A percentile compares a stretch with the other conserved stretches of the same genome.
Conservation (phyloP, 1,140 invertebrate genomes). For the Phymastichus coffea region DNA sequence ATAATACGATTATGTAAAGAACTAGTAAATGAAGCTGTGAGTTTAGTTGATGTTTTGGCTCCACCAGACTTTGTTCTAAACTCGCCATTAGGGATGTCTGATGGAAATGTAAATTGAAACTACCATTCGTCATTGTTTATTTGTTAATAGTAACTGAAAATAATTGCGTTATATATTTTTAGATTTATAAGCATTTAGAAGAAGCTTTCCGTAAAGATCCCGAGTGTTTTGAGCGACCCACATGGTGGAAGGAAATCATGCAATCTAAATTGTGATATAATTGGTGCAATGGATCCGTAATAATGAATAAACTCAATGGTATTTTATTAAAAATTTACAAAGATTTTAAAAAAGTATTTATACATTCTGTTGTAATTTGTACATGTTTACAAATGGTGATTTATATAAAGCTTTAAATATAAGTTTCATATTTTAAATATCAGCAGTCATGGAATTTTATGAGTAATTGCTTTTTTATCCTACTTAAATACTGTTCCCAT, state of each 20-base stretch:
- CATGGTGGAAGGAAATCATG: slow-evolving; percentile 77
- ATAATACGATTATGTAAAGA: slow-evolving; percentile 67
- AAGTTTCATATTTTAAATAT: too few relatives aligned
- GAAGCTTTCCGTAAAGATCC: slow-evolving; percentile 69
- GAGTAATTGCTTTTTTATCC: background rate
- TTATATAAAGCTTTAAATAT: slow-evolving; percentile 5
- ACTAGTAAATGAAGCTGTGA: slow-evolving; percentile 72
- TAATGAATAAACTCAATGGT: background rate
- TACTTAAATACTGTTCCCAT: background rate
- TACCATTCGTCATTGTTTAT: too few relatives aligned
- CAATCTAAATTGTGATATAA: slow-evolving; percentile 46
- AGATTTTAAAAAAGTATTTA: slow-evolving; percentile 4
- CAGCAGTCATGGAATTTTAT: slow-evolving; percentile 3
- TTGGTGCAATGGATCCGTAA: background rate
- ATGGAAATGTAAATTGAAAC: slow-evolving; percentile 69
- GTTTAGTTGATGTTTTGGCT: slow-evolving; percentile 81
- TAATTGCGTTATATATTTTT: slow-evolving; percentile 41
- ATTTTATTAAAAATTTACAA: slow-evolving; percentile 16
- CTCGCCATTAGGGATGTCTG: slow-evolving; percentile 75
- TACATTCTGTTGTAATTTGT: background rate
- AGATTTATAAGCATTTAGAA: slow-evolving; percentile 84
- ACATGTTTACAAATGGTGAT: background rate
- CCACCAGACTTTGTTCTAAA: slow-evolving; percentile 85
- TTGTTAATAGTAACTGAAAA: too few relatives aligned
- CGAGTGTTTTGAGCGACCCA: slow-evolving; percentile 70